These are phyloP conservation scores for Pituophis catenifer DNA, from an alignment of 2,113 vertebrate genomes.

Conservation along the genomic window DNA sequence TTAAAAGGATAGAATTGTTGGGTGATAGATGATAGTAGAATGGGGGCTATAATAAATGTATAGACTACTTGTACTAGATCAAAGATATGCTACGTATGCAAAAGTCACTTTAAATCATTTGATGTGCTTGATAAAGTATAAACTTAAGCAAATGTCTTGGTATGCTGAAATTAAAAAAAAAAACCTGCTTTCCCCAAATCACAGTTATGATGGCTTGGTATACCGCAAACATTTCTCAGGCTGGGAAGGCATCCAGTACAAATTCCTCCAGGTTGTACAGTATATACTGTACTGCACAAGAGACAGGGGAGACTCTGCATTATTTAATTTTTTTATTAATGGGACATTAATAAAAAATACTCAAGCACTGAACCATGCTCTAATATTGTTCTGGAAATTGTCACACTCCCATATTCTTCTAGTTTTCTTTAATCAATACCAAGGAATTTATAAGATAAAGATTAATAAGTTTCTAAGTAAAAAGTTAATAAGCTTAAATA, in stretches of 20 bases:
- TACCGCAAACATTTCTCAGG: not conserved
- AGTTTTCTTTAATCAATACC: not conserved
- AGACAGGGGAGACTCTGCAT: not conserved
- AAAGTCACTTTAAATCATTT: not conserved
- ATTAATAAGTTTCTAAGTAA: not conserved
- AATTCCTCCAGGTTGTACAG: not conserved
- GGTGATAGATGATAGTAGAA: not conserved
- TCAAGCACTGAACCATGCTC: not conserved
- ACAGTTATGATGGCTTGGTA: not conserved
- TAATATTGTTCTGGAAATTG: not conserved
- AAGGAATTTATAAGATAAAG: not conserved
- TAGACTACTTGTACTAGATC: not conserved
- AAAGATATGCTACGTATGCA: not conserved
- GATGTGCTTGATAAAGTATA: not conserved
- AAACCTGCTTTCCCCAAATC: not conserved
- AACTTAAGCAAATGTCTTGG: not conserved
- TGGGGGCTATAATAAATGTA: not conserved
- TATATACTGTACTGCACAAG: not conserved
- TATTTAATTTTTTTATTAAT: not conserved
- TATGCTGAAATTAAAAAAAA: not conserved
- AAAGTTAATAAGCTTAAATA: not conserved
- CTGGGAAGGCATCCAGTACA: not conserved
- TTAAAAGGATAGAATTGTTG: not conserved
- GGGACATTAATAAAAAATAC: not conserved
- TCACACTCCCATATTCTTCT: not conserved